Conservation (phyloP, 2,113 vertebrate species). For the Anser brachyrhynchus region DNA sequence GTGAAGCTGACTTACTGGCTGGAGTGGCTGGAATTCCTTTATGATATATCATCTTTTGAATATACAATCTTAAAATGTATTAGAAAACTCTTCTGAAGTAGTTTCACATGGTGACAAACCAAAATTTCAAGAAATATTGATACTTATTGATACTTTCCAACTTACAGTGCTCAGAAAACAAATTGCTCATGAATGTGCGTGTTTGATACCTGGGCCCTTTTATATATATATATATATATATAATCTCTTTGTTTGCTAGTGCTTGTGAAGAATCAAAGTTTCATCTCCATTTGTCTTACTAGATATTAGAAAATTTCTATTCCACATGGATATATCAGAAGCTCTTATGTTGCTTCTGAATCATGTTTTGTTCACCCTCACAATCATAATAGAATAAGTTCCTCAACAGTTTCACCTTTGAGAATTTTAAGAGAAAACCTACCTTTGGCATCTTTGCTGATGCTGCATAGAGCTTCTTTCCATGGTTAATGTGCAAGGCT, state of each 20-base stretch:
- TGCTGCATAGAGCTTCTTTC: neutral
- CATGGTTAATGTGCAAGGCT: neutral
- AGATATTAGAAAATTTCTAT: neutral
- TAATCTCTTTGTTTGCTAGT: neutral
- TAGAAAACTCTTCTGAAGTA: neutral
- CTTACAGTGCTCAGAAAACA: neutral
- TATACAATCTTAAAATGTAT: neutral
- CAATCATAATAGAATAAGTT: neutral
- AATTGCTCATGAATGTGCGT: accelerated
- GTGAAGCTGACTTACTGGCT: too few relatives aligned
- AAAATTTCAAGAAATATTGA: neutral
- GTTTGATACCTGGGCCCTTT: neutral
- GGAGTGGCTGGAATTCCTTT: too few relatives aligned
- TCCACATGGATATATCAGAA: neutral
- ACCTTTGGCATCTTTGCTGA: neutral
- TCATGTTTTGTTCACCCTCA: neutral
- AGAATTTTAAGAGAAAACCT: neutral
- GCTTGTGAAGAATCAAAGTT: neutral
- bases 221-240: too few relatives aligned
- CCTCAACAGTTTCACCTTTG: neutral
- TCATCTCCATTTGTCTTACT: neutral
- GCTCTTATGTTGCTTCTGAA: neutral
- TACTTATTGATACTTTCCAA: neutral
- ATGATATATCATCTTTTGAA: neutral
- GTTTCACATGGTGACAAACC: neutral